Evolutionary conservation across 2,113 vertebrate genomes (phyloP).

Genomic region (Carassius gibelio): DNA sequence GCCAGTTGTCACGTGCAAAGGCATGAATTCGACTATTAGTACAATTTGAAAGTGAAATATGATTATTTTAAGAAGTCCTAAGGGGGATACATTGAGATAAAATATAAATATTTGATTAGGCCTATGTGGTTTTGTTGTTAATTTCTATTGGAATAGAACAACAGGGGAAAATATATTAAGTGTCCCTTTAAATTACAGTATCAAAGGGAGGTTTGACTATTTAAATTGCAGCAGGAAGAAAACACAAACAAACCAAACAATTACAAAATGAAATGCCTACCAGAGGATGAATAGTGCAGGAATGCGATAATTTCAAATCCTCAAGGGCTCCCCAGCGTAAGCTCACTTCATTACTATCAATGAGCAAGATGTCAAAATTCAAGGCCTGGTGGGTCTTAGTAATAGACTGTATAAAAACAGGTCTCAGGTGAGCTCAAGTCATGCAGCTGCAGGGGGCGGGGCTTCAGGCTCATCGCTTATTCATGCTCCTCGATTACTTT

Average conservation of each 20-base stretch:
- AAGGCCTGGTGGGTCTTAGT: background rate
- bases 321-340: background rate
- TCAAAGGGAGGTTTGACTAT: background rate
- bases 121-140: background rate
- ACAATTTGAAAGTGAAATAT: background rate
- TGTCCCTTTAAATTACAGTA: background rate
- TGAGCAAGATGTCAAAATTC: background rate
- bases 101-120: background rate
- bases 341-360: background rate
- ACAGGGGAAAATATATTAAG: background rate
- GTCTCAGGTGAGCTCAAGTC: background rate
- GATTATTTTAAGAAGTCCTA: background rate
- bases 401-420: no score
- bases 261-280: background rate
- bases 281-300: background rate
- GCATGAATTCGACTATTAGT: background rate
- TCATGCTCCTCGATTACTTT: background rate
- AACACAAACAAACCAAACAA: background rate
- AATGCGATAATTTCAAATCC: background rate
- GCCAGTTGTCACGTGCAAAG: background rate
- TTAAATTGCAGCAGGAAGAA: background rate
- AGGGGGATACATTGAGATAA: background rate
- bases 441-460: background rate
- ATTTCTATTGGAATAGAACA: background rate
- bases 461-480: background rate